A percentile compares a stretch with the other conserved stretches of the same genome.
Evolutionary conservation across 1,140 invertebrate species (phyloP).

Genomic region (Drosophila sechellia): DNA sequence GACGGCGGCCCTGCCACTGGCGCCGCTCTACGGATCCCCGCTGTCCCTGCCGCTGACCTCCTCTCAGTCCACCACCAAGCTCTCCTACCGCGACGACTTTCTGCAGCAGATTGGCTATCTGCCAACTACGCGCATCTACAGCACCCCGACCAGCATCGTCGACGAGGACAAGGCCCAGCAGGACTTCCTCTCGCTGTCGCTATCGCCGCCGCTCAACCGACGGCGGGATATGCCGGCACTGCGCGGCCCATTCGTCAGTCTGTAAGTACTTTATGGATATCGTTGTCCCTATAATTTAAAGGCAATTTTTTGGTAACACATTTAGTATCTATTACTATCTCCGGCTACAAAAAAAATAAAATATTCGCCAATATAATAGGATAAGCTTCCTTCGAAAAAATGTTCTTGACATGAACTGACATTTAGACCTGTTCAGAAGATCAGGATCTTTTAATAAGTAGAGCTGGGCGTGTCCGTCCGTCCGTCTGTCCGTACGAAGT

Average conservation of each 20-base stretch:
- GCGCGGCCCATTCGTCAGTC: constrained; percentile 84
- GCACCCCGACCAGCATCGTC: constrained; percentile 78
- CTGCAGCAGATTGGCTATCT: constrained; percentile 83
- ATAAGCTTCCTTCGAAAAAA: too few species aligned
- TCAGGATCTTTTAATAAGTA: too few species aligned
- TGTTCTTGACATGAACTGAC: too few species aligned
- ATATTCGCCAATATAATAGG: too few species aligned
- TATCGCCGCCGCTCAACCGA: constrained; percentile 85
- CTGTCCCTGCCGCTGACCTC: constrained; percentile 67
- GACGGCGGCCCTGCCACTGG: constrained; percentile 36
- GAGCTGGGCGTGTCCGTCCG: too few species aligned
- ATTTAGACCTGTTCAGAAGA: too few species aligned
- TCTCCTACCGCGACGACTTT: constrained; percentile 81
- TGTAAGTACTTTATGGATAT: constrained; percentile 72
- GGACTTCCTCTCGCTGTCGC: constrained; percentile 84
- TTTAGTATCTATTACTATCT: too few species aligned
- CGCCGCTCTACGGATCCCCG: constrained; percentile 51
- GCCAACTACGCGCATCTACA: constrained; percentile 83
- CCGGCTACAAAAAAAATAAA: too few species aligned
- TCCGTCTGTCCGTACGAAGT: too few species aligned
- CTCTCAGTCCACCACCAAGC: constrained; percentile 80
- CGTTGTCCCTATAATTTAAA: neutral
- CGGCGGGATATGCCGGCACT: constrained; percentile 84
- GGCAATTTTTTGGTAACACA: too few species aligned
- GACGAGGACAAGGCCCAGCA: constrained; percentile 83